phyloP scores from a whole-genome alignment of 2,888 invertebrate species.

The Therioaphis trifolii region DNA sequence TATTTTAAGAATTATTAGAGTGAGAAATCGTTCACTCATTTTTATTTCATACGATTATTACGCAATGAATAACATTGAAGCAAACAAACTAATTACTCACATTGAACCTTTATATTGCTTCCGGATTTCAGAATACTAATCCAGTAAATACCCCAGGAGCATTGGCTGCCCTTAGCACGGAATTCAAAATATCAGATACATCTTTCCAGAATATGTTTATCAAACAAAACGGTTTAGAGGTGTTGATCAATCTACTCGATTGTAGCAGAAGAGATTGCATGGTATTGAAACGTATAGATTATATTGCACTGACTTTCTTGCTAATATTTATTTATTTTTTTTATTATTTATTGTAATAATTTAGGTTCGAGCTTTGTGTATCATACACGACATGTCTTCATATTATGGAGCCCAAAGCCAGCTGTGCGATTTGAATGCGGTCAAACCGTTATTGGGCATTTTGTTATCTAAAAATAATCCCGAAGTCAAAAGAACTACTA shows the following conservation, averaged over 20 bases:
- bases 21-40: neutral
- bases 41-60: neutral
- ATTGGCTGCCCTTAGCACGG: neutral
- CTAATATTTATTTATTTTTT: neutral
- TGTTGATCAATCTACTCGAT: slow-evolving; percentile 45
- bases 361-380: slow-evolving; percentile 7
- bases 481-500: neutral
- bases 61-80: neutral
- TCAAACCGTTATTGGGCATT: slow-evolving; percentile 10
- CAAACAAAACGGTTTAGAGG: slow-evolving; percentile 28
- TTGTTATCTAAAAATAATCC: neutral
- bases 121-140: neutral
- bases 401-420: slow-evolving; percentile 6
- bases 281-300: neutral
- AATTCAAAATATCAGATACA: neutral
- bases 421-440: slow-evolving; percentile 21
- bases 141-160: neutral
- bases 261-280: neutral
- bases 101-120: neutral
- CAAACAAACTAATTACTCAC: neutral
- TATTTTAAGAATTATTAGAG: slow-evolving; percentile 32
- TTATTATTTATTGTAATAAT: neutral
- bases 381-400: slow-evolving; percentile 35
- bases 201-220: slow-evolving; percentile 48
- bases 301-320: neutral